Percentiles rank a stretch among this genome's conserved stretches.
Evolutionary conservation across 2,888 invertebrate genomes (phyloP).

Genomic region (Dioctria rufipes): DNA sequence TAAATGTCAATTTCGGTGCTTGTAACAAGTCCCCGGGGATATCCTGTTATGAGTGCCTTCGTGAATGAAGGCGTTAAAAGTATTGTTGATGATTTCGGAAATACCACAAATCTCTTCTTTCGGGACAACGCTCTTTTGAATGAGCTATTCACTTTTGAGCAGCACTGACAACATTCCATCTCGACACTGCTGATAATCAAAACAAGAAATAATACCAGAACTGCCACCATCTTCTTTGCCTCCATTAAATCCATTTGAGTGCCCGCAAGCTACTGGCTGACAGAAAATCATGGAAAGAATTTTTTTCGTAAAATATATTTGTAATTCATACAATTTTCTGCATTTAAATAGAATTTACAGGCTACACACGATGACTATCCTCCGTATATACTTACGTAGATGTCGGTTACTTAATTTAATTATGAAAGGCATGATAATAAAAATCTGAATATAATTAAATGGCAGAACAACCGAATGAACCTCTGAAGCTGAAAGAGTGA

Average conservation of each 20-base stretch:
- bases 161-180: conserved; percentile 10
- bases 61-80: conserved; percentile 65
- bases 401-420: not conserved
- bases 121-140: conserved; percentile 65
- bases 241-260: not conserved
- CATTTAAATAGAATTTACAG: not conserved
- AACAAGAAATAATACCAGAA: not conserved
- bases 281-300: not conserved
- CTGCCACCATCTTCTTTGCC: not conserved
- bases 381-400: too few relatives aligned
- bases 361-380: too few relatives aligned
- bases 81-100: conserved; percentile 65
- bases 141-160: conserved; percentile 35
- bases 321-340: not conserved
- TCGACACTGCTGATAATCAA: not conserved
- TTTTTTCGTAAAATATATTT: not conserved
- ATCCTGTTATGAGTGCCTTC: conserved; percentile 64
- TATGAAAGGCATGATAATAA: not conserved
- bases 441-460: conserved; percentile 3
- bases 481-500: too few relatives aligned
- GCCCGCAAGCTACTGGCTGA: not conserved
- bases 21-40: conserved; percentile 64
- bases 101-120: conserved; percentile 65
- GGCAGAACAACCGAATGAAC: not conserved
- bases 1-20: conserved; percentile 66